A percentile compares a stretch with the other conserved stretches of the same genome.
Conservation (phyloP, 2,113 vertebrate genomes). For the Carassius gibelio region DNA sequence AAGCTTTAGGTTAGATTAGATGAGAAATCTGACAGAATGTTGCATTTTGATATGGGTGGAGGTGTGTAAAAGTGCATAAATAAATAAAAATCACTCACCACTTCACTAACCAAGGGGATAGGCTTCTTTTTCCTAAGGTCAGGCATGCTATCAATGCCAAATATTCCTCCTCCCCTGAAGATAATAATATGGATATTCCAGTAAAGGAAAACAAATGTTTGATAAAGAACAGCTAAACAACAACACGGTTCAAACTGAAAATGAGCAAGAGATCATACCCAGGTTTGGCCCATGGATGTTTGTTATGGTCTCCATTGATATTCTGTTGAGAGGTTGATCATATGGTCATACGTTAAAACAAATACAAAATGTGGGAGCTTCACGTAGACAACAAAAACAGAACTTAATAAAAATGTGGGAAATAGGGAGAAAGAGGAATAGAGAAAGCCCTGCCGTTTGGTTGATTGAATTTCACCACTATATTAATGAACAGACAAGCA, state of each 20-base stretch:
- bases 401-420: conserved; percentile 8
- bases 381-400: neutral
- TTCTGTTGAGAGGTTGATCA: conserved; percentile 67
- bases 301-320: conserved; percentile 78
- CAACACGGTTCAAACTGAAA: neutral
- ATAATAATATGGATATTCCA: conserved; percentile 20
- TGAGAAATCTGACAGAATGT: conserved; percentile 21
- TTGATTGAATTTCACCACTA: conserved; percentile 70
- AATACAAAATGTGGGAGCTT: neutral
- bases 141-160: conserved; percentile 97
- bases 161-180: conserved; percentile 83
- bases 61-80: conserved; percentile 62
- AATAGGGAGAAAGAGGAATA: conserved; percentile 41
- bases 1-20: neutral
- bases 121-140: conserved; percentile 91
- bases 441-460: conserved; percentile 23
- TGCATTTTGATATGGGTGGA: conserved; percentile 15
- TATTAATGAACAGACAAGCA: neutral
- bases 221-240: neutral
- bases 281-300: conserved; percentile 86
- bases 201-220: conserved; percentile 17
- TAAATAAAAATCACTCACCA: conserved; percentile 83
- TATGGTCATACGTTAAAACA: neutral
- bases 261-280: conserved; percentile 80
- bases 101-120: conserved; percentile 91